Conservation (phyloP, 1,140 invertebrate species). For the Eumeta japonica region DNA sequence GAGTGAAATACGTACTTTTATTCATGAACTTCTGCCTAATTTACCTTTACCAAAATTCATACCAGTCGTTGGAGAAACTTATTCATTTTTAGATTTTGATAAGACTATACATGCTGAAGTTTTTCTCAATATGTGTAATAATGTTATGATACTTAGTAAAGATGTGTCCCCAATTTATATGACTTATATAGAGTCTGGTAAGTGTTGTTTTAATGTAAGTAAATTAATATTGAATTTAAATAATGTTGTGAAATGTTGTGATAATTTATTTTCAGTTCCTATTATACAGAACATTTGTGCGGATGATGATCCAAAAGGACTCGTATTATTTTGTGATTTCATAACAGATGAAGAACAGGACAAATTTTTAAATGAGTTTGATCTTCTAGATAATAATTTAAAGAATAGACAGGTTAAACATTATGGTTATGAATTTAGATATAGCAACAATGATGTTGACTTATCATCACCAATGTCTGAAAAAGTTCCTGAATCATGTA, state of each 20-base stretch:
- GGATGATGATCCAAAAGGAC: slow-evolving; percentile 63
- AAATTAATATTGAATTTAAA: not conserved
- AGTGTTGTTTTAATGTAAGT: slow-evolving; percentile 5
- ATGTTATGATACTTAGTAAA: slow-evolving; percentile 20
- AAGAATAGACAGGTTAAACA: slow-evolving; percentile 90
- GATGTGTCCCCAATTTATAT: slow-evolving; percentile 29
- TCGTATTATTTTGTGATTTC: slow-evolving; percentile 74
- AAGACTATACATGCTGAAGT: slow-evolving; percentile 17
- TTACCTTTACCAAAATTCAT: slow-evolving; percentile 27
- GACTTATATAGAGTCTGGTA: slow-evolving; percentile 41
- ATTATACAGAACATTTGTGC: slow-evolving; percentile 29
- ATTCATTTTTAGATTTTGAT: slow-evolving; percentile 35
- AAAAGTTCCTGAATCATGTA: slow-evolving; percentile 71
- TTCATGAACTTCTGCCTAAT: slow-evolving; percentile 12
- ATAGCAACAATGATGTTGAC: slow-evolving; percentile 87
- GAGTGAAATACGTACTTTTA: slow-evolving; percentile 17
- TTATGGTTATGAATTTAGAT: slow-evolving; percentile 92
- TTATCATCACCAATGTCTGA: slow-evolving; percentile 64
- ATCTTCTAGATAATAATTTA: slow-evolving; percentile 60
- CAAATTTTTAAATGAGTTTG: slow-evolving; percentile 62
- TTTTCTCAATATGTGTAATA: slow-evolving; percentile 32
- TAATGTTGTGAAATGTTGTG: not conserved
- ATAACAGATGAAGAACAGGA: slow-evolving; percentile 71
- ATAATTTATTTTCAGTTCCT: slow-evolving; percentile 31
- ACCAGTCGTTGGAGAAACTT: slow-evolving; percentile 37